phyloP scores from a whole-genome alignment of 2,888 invertebrate species.

The Ennomos fuscantarius region DNA sequence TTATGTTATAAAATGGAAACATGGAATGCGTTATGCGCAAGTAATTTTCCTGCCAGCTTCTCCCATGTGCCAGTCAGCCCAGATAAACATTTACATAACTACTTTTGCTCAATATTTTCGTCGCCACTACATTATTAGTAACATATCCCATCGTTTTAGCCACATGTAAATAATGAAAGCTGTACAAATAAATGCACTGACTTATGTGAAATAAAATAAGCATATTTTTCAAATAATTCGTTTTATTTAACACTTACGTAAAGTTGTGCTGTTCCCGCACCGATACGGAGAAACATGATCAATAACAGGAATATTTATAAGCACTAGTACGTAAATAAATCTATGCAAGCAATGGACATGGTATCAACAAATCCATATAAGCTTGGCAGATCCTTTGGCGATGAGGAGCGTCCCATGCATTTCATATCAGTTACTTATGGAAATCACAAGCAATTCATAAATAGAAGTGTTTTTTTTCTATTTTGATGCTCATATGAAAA shows the following conservation, averaged over 20 bases:
- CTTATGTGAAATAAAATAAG: conserved; percentile 62
- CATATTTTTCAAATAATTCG: conserved; percentile 68
- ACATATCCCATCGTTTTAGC: conserved; percentile 47
- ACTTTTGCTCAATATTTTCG: conserved; percentile 20
- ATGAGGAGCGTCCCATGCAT: conserved; percentile 40
- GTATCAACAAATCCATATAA: conserved; percentile 62
- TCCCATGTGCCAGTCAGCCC: no score
- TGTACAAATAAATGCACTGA: conserved; percentile 56
- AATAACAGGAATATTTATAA: conserved; percentile 52
- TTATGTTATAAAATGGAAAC: no score
- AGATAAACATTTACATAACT: no score
- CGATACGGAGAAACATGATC: conserved; percentile 65
- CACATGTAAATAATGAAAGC: conserved; percentile 48
- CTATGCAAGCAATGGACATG: conserved; percentile 57
- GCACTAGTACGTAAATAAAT: conserved; percentile 35
- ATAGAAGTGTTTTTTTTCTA: not conserved
- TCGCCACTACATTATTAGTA: conserved; percentile 33
- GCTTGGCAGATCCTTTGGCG: conserved; percentile 66
- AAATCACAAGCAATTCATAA: conserved; percentile 15
- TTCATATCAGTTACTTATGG: conserved; percentile 1
- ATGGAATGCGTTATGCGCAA: no score
- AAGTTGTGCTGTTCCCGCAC: conserved; percentile 66
- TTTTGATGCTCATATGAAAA: not conserved
- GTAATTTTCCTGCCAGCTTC: no score
- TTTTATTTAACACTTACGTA: conserved; percentile 74